Base-by-base conservation (phyloP, 92 coral and sea anemone species). In the Montipora capitata region DNA sequence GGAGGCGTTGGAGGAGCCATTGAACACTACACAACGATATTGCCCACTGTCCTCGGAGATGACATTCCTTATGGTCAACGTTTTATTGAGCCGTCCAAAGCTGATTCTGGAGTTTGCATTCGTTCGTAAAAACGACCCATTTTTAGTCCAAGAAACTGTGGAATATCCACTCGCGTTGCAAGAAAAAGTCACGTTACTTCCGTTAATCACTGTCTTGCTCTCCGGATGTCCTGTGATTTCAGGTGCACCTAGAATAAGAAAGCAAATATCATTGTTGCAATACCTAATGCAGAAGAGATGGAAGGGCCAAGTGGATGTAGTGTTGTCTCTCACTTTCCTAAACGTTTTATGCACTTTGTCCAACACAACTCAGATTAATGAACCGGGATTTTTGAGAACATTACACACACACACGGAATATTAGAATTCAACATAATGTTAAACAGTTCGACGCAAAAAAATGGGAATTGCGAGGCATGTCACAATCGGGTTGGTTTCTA, bases 151-250 rank as follows among this genome's bases (percentile, higher is more conserved):
- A 15, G 66, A 40, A 1, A 72, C 41, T 5, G 64, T 4, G 38
- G 95, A 93, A 11, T 58, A 15, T 20, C 95, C 95, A 49, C 66
- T 75, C 4, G 82, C 93, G 0, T 58, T 49, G 40, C 95, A 92
- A 68, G 43, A 20, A 3, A 92, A 70, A n/a, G 48, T 57, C 7
- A 84, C 91, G 44, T 52, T 65, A 5, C 42, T 16, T 15, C 87
- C 93, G 3, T 85, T 52, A 7, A 1, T 71, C 9, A 2, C 39
- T 8, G 81, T 74, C 9, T 3, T 3, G 11, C 39, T 73, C 16
- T 62, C 0, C 7, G 92, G 92, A 44, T 70, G 43, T 41, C 4
- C 20, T 0, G 16, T 62, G 49, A 72, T 38, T 7, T 68, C 40
- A 8, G 80, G 69, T 5, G 43, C 4, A 78, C 54, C 90, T 86